Evolutionary conservation across 2,888 invertebrate species (phyloP).

Genomic region (Andrena minutula): DNA sequence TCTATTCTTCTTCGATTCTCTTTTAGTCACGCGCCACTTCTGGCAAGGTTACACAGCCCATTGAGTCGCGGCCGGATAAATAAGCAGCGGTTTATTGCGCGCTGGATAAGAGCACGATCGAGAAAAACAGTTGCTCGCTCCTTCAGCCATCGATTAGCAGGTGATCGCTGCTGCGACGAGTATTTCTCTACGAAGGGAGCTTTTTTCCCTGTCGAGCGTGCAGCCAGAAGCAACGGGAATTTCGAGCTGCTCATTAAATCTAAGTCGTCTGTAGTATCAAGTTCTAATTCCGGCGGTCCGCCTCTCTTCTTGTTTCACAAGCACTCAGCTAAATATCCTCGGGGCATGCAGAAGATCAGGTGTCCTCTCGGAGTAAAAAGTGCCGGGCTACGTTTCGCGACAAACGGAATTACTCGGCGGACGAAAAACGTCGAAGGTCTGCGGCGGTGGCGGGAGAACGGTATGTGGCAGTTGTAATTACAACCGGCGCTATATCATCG

Average conservation of each 20-base stretch:
- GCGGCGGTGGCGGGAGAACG: conserved; percentile 1
- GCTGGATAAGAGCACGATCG: not conserved
- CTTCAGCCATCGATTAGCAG: too few relatives aligned
- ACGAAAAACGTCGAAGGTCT: conserved; percentile 26
- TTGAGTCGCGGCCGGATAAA: not conserved
- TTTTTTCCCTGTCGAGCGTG: too few relatives aligned
- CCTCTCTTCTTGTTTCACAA: not conserved
- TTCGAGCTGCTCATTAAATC: too few relatives aligned
- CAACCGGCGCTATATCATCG: conserved; percentile 65
- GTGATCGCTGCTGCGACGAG: too few relatives aligned
- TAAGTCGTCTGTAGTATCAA: not conserved
- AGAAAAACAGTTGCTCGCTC: too few relatives aligned
- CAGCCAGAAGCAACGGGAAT: too few relatives aligned
- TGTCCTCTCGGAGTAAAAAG: not conserved
- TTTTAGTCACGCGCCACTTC: not conserved
- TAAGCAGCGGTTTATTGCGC: not conserved
- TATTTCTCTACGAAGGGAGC: too few relatives aligned
- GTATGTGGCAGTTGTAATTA: conserved; percentile 63
- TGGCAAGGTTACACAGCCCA: not conserved
- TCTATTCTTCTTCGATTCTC: not conserved
- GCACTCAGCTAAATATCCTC: not conserved
- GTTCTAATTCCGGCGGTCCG: not conserved
- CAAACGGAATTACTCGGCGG: not conserved
- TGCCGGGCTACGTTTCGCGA: not conserved
- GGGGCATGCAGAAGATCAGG: not conserved